Evolutionary conservation across 2,888 invertebrate species (phyloP), one percentile per base, ranked within the genome.

Genomic region (Pterobdella sp.): DNA sequence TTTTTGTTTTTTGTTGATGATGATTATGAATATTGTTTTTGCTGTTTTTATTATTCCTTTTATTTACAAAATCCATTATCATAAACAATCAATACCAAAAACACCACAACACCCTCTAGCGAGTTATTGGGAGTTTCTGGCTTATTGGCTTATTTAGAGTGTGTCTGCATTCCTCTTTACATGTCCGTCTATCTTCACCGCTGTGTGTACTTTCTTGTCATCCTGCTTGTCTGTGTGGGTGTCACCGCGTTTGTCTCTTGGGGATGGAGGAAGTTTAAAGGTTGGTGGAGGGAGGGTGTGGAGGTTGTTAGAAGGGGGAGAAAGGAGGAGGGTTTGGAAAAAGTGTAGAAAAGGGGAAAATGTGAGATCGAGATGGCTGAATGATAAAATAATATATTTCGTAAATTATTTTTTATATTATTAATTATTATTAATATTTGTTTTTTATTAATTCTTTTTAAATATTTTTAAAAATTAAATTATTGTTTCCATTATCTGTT

Each of bases 111-210:
- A 2, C 18, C n/a, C 31, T 63, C 63, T 56, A 74, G 74, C 73
- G 72, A 63, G 49, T 32, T 74, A 34, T 29, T 72, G 18, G 72
- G 76, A 31, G 73, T 75, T 1, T 37, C 66, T 31, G 72, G 75
- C 22, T 42, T 68, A 52, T 37, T 76, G 14, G 18, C 69, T 1
- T 77, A 76, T 65, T 26, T 76, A 34, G 72, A 72, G 32, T 74
- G 75, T 32, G 73, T 77, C 35, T 34, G 71, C 4, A 60, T 76
- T 65, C 66, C 73, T 26, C 72, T 76, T 60, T 76, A 75, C 72
- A 60, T 72, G 29, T 66, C 71, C 14, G 64, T 72, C 34, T 73
- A 73, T 36, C 66, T 75, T 26, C 75, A 75, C 68, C 72, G 77
- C 22, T 60, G 76, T 64, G 67, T 68, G 10, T 75, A 76, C 37